phyloP scores from a whole-genome alignment of 2,888 invertebrate genomes.

The Cosmopolites sordidus region DNA sequence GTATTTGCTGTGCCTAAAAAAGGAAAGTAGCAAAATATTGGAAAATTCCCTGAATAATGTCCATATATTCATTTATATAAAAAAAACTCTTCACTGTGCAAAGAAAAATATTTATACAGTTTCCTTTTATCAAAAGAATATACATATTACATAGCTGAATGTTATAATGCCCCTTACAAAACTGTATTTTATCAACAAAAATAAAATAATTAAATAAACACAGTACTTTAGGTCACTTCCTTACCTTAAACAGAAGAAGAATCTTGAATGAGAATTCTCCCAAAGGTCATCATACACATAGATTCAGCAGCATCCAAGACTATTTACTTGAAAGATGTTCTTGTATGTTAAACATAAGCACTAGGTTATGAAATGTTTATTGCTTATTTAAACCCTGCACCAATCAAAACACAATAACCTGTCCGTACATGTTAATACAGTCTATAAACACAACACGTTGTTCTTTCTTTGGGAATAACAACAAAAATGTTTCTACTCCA shows the following conservation, averaged over 20 bases:
- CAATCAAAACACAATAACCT: not conserved
- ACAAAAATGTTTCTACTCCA: conserved; percentile 46
- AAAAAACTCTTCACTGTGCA: too few species aligned
- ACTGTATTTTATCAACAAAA: conserved; percentile 6
- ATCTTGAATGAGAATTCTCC: conserved; percentile 24
- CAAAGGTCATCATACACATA: conserved; percentile 34
- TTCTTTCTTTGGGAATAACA: conserved; percentile 36
- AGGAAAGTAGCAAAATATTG: conserved; percentile 7
- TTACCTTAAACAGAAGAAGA: conserved; percentile 31
- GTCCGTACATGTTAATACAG: not conserved
- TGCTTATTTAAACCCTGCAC: conserved; percentile 14
- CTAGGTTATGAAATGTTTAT: conserved; percentile 19
- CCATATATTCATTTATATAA: not conserved
- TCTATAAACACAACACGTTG: conserved; percentile 27
- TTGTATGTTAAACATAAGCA: conserved; percentile 9
- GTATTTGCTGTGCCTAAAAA: conserved; percentile 8
- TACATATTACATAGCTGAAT: too few species aligned
- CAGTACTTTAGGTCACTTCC: conserved; percentile 12
- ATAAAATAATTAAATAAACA: conserved; percentile 6
- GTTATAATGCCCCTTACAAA: too few species aligned
- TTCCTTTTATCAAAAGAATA: too few species aligned
- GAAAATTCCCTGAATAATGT: not conserved
- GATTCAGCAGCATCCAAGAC: conserved; percentile 35
- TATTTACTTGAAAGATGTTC: conserved; percentile 15
- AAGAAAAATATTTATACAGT: too few species aligned